phyloP scores from a whole-genome alignment of 1,140 invertebrate genomes.

The Trichoplusia ni region DNA sequence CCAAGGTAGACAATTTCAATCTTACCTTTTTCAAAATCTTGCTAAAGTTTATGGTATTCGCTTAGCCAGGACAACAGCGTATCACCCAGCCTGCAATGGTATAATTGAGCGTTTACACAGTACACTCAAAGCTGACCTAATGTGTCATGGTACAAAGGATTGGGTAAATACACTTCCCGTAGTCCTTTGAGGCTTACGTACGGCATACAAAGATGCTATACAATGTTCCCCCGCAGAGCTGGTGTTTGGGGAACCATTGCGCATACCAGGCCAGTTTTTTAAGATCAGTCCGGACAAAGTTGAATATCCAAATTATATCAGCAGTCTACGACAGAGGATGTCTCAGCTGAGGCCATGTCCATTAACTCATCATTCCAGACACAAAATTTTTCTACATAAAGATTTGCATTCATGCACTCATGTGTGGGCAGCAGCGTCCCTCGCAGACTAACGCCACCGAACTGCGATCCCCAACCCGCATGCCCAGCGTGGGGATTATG shows the following conservation, averaged over 20 bases:
- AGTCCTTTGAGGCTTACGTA: constrained; percentile 69
- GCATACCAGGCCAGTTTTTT: constrained; percentile 63
- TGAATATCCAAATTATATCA: constrained; percentile 25
- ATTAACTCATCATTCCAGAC: constrained; percentile 21
- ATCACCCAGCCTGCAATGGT: constrained; percentile 30
- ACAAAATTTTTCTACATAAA: constrained; percentile 36
- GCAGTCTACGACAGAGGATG: constrained; percentile 19
- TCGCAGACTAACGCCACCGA: too few relatives aligned
- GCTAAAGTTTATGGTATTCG: not conserved
- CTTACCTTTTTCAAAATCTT: not conserved
- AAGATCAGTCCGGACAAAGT: not conserved
- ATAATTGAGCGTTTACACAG: constrained; percentile 60
- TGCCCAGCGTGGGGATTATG: too few relatives aligned
- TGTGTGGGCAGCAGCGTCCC: too few relatives aligned
- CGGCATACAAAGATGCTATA: constrained; percentile 57
- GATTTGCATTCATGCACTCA: constrained; percentile 24
- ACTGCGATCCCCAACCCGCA: too few relatives aligned
- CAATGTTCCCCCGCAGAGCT: constrained; percentile 53
- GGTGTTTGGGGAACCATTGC: constrained; percentile 42
- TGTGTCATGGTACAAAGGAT: constrained; percentile 40
- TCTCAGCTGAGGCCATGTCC: constrained; percentile 34
- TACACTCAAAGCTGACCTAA: constrained; percentile 43
- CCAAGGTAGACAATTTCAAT: constrained; percentile 34
- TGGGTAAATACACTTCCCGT: constrained; percentile 66
- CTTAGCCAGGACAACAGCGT: not conserved